Evolutionary conservation across 2,797 vertebrate genomes (phyloP), one percentile per base, ranked within the genome.

Genomic region (Threskiornis aethiopicus): DNA sequence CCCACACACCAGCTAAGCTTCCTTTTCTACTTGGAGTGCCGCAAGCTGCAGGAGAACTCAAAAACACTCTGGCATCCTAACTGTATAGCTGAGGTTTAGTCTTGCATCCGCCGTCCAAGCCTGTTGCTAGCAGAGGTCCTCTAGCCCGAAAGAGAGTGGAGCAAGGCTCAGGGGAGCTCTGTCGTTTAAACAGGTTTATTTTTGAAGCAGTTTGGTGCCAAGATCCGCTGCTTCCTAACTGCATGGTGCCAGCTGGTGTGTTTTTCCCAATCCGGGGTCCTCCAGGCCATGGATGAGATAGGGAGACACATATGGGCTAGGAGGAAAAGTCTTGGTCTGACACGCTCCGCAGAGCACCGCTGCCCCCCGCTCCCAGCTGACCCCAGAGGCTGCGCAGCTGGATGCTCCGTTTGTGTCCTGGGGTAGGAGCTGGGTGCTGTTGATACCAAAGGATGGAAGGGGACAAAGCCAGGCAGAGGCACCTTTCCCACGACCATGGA

Each of bases 181-280:
- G 64, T 61, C 20, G 71, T 92, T 73, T 54, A 9, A 62, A 31
- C 10, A 55, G 44, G 0, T 3, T 4, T 46, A 9, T 49, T 18
- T 39, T 41, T 25, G 6, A 17, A 72, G 54, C 37, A n/a, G 2
- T 58, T 57, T 78, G 26, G 28, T 52, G 41, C 58, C 47, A 21
- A 20, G 28, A 41, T 31, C 33, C 44, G 54, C 66, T 58, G 3
- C 49, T 84, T 62, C 76, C 35, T 12, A 3, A 21, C 21, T 31
- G 37, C 0, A 0, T 1, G 17, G 37, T 26, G 54, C 42, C 79
- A 67, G 52, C 19, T 62, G 44, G 11, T 44, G 33, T 1, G 1
- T 15, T 81, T 64, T 79, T 37, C 64, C 28, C 47, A 58, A 1
- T 12, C 21, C 47, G 25, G 31, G 35, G 12, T 47, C 58, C 44